Base-by-base conservation (phyloP, 1,140 invertebrate species). In the Rhynchophorus ferrugineus region DNA sequence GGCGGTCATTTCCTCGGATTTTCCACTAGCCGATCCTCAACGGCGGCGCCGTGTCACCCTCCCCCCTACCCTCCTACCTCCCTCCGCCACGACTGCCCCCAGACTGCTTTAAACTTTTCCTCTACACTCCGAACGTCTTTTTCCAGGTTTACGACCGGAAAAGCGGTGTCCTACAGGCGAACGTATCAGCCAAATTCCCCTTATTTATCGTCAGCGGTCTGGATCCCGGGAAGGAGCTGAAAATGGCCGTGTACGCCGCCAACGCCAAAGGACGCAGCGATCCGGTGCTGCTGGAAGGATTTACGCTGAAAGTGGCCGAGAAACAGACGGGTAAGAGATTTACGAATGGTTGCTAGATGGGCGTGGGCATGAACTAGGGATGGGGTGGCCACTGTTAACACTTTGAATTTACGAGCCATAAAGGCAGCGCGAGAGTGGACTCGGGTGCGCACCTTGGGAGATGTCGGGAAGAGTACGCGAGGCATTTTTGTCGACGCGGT, bases 251-350 rank as follows among this genome's bases (percentile, higher is more conserved):
- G 2, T 77, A 73, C 61, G 74, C 81, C 0, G 75, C 74, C 6
- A 84, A 84, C 65, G 67, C 72, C 14, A 79, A 80, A 51, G 82
- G 82, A 3, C 70, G 72, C 33, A 82, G 80, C 54, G 78, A 81
- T 22, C 59, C 73, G 8, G 71, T 78, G 6, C 62, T 70, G 9
- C 54, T 84, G 1, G 79, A 82, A 61, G 81, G 78, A 13, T 80
- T 76, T 60, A 85, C 82, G 6, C 71, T 88, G 1, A 86, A 87
- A 69, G 75, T 80, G 35, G 83, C 86, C 19, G 85, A 89, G 61
- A 88, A 85, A 64, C 82, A 86, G 71, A 88, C 85, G 66, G 83
- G 85, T 87, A 74, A 79, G 74, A n/a, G n/a, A 54, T 54, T 54
- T 54, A 50, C 22, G 24, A 24, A 22, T 73, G 3, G 48, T 48